These are phyloP conservation scores for Rhopilema esculentum DNA, from an alignment of 30 jellyfish, hydroid and myxozoan genomes.

Conservation along the genomic window DNA sequence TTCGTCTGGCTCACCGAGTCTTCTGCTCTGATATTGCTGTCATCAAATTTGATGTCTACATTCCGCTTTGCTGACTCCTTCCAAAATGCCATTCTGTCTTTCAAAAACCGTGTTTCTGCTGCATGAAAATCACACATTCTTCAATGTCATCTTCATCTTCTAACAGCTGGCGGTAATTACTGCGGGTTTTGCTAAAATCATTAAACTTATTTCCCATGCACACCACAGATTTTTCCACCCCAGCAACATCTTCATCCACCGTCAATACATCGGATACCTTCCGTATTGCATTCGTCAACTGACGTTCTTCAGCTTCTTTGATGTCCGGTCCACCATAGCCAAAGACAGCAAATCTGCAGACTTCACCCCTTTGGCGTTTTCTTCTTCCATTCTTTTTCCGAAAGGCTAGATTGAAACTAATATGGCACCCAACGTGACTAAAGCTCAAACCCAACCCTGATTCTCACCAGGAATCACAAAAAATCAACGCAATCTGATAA, in stretches of 20 bases:
- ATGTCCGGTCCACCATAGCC: conserved; percentile 17
- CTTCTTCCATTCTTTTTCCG: neutral
- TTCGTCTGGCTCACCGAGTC: conserved; percentile 30
- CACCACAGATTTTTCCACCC: conserved; percentile 15
- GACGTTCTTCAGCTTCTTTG: conserved; percentile 30
- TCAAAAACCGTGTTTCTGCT: conserved; percentile 28
- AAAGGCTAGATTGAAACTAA: no score
- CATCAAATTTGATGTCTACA: conserved; percentile 1
- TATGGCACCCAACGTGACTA: no score
- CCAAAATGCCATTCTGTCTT: conserved; percentile 40
- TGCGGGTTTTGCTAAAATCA: conserved; percentile 10
- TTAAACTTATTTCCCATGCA: conserved; percentile 7
- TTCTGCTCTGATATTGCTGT: conserved; percentile 19
- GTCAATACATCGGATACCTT: conserved; percentile 35
- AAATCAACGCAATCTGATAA: no score
- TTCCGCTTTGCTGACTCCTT: neutral
- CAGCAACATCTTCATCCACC: conserved; percentile 11
- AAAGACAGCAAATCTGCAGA: neutral
- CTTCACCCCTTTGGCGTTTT: conserved; percentile 2
- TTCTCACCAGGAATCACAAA: no score
- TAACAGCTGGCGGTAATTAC: conserved; percentile 8
- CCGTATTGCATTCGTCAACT: conserved; percentile 28
- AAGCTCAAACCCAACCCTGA: no score
- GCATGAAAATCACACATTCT: conserved; percentile 19
- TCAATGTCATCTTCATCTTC: conserved; percentile 35